phyloP scores from a whole-genome alignment of 2,797 vertebrate species.

The Fratercula arctica region DNA sequence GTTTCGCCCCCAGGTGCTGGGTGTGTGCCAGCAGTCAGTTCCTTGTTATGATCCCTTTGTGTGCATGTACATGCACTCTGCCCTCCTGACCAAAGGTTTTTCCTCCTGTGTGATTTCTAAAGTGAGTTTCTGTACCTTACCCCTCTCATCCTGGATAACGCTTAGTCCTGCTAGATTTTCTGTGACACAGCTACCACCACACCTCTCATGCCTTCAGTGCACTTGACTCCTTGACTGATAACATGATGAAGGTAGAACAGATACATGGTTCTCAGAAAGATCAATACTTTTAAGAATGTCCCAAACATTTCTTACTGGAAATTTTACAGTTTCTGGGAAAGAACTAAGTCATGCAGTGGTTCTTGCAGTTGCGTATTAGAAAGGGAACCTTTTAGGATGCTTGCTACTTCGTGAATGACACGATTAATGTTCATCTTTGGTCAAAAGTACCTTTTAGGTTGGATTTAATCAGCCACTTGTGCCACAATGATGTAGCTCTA shows the following conservation, averaged over 20 bases:
- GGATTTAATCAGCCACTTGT: neutral
- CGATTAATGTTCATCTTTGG: neutral
- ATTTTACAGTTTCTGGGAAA: neutral
- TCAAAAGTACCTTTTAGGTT: neutral
- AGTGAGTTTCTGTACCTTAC: neutral
- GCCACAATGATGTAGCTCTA: neutral
- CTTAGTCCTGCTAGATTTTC: neutral
- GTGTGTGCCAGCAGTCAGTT: neutral
- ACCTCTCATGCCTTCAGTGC: neutral
- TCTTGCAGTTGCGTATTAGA: neutral
- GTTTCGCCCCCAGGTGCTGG: neutral
- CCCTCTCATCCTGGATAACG: neutral
- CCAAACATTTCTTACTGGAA: neutral
- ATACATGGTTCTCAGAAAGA: neutral
- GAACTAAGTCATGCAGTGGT: neutral
- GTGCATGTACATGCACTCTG: neutral
- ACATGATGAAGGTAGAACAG: neutral
- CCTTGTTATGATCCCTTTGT: neutral
- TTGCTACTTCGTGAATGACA: neutral
- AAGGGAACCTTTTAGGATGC: neutral
- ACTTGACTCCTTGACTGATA: neutral
- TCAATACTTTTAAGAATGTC: neutral
- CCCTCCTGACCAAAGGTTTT: neutral
- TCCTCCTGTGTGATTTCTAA: neutral
- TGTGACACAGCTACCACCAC: neutral